Evolutionary conservation across 2,113 vertebrate genomes (phyloP), one percentile per base, ranked within the genome.

Genomic region (Charina bottae): DNA sequence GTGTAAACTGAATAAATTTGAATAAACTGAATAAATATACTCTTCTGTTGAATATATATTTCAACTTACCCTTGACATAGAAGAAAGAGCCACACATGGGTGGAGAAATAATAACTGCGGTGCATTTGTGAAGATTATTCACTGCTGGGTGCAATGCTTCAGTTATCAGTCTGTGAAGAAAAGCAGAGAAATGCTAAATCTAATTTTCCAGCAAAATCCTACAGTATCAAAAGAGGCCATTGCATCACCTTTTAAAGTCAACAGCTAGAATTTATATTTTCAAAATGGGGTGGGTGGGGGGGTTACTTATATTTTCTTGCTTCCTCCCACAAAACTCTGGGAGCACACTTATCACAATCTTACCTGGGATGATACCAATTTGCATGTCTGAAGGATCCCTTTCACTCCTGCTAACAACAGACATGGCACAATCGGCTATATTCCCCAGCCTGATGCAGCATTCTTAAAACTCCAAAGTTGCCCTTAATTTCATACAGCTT

Each of bases 51-150:
- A 78, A 78, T 37, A 7, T 89, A 86, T 89, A 62, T 92, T 64
- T 91, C 33, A 89, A 1, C 96, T 96, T 95, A 98, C 98, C 97
- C 96, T 83, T 94, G 94, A 15, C 68, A 60, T 28, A 95, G 92
- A 95, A 98, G 91, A 91, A 95, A 93, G 93, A 98, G 93, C 60
- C 94, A 98, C 19, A 96, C 0, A 72, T 95, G 0, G 17, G 94
- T 72, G 94, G 96, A 89, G 62, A 37, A 94, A 90, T 96, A 91
- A 90, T 94, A 92, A 21, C 86, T 85, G 92, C 17, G 59, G 62
- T 87, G 93, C 98, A 98, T 98, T 58, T 97, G 96, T 83, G 84
- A 60, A 85, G 89, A 53, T 10, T 56, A 19, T 92, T 88, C 90
- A 91, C 64, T 84, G 1, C 68, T 90, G 92, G 17, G 2, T 53